Evolutionary conservation across 2,113 vertebrate species (phyloP), one percentile per base, ranked within the genome.

Genomic region (Canis aureus): DNA sequence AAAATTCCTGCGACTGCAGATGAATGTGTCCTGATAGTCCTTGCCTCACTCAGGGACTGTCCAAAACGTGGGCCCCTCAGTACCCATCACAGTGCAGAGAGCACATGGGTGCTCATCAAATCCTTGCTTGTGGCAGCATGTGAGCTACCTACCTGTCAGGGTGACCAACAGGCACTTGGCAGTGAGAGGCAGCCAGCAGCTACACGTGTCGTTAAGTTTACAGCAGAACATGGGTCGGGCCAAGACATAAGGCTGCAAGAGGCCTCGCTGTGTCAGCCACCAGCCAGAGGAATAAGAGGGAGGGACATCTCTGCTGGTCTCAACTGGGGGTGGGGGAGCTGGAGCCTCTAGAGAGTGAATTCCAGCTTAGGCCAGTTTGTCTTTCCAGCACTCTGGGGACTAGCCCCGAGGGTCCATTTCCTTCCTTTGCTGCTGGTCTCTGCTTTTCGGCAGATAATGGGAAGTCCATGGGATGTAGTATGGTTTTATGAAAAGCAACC

Each of bases 221-320:
- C 8, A 59, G 67, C 0, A 1, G n/a, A 91, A 66, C 62, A 35
- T 8, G 8, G 74, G 10, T n/a, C 49, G 57, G 91, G 78, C 35
- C 38, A 53, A 74, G 88, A 62, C 35, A 74, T 29, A 15, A 0
- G 59, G 25, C 89, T 51, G 27, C 23, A 32, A 5, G 19, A 49
- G 55, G 27, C 23, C 69, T 35, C 17, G 32, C 11, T 66, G 49
- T 43, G 83, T 4, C 11, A 43, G 86, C 17, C 38, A 19, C 0
- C 0, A 0, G 27, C 25, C 1, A 3, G 35, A 38, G 80, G 59
- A 60, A 8, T 27, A 5, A 0, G 60, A 35, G 16, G 49, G 23
- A 79, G 69, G 49, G 7, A 5, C 22, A n/a, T 7, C 35, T 32
- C 8, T 43, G 27, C 53, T 12, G 20, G 8, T 62, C 25, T 90